These are phyloP conservation scores for Tholera decimalis DNA, from an alignment of 2,888 invertebrate genomes.

Conservation along the genomic window DNA sequence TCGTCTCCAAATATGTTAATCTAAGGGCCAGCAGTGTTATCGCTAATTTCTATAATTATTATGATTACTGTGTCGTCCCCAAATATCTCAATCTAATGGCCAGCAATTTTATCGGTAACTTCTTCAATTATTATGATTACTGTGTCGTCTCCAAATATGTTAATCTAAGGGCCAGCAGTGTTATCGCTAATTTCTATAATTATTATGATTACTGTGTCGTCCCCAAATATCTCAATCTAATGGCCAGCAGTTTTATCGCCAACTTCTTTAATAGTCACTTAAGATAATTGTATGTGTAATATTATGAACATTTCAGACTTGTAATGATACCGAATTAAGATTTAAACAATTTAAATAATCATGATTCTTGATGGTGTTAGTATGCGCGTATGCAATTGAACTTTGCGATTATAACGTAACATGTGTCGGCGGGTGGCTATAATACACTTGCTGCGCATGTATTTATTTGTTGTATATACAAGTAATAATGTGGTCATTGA, in stretches of 20 bases:
- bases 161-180: no score
- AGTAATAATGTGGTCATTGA: constrained; percentile 77
- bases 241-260: constrained; percentile 80
- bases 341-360: constrained; percentile 59
- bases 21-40: no score
- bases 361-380: constrained; percentile 59
- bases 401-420: constrained; percentile 49
- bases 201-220: constrained; percentile 65
- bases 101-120: no score
- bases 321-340: constrained; percentile 75
- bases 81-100: no score
- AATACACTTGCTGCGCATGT: constrained; percentile 51
- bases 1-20: no score
- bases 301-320: constrained; percentile 69
- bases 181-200: no score
- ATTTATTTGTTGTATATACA: constrained; percentile 71
- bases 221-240: constrained; percentile 72
- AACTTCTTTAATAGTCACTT: constrained; percentile 72
- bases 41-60: no score
- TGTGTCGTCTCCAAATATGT: no score
- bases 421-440: constrained; percentile 43
- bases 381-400: constrained; percentile 53
- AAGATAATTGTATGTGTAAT: constrained; percentile 71
- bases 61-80: no score
- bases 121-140: no score